Base-by-base conservation (phyloP, 1,140 invertebrate genomes). In the Theocolax elegans region DNA sequence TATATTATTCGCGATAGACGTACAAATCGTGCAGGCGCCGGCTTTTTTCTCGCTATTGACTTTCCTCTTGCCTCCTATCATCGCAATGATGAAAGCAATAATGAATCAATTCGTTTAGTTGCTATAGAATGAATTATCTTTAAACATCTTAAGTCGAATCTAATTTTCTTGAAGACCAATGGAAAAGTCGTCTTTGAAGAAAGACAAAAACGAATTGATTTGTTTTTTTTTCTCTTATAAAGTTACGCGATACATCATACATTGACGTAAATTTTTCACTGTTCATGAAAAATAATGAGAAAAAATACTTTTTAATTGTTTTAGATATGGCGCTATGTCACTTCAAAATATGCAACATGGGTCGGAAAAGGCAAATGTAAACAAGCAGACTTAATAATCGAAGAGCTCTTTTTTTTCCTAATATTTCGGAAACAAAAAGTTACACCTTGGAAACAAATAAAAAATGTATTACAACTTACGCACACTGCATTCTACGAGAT, bases 331-430 rank as follows among this genome's bases (percentile, higher is more conserved):
- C 87, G 17, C 82, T 89, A 44, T 90, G 89, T 81, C 88, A 89
- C 72, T 89, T 89, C 80, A 90, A 90, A 78, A 89, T 90, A 58
- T 89, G 89, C 83, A 89, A 89, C 74, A 88, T 90, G 87, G 89
- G 89, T 27, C 82, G 88, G 60, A 89, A 89, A 76, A 80, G 88
- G 69, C 83, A 84, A 71, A 72, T 77, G 63, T 80, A 80, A 70
- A 65, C 35, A 13, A 67, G 25, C 31, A 38, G 67, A 62, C 44
- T 64, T 59, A 49, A 35, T 29, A 62, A 42, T 35, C 29, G 23
- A 56, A 66, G 63, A 65, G 35, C 48, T 64, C 64, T 64, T 62
- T n/a, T n/a, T n/a, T n/a, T 40, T 62, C 48, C 29, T 56, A 51
- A 53, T 40, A 44, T 38, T 60, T 42, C 46, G 25, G 31, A 75